Conservation (phyloP, 1,140 invertebrate species). For the Laodelphax striatellus region DNA sequence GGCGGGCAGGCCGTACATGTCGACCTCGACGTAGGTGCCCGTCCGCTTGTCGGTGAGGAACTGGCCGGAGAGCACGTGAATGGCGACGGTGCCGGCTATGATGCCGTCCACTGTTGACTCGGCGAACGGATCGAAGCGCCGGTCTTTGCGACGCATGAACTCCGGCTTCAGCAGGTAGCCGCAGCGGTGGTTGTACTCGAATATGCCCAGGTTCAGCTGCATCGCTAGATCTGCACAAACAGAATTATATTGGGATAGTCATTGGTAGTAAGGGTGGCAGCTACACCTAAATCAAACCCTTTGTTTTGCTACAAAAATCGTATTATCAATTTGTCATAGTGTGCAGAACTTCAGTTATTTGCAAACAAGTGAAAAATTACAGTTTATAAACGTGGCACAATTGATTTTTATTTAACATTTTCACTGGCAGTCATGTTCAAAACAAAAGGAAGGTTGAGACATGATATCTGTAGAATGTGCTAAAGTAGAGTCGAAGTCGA, state of each 20-base stretch:
- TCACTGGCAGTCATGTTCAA: no score
- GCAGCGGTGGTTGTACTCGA: constrained; percentile 94
- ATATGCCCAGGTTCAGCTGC: constrained; percentile 97
- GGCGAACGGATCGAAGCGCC: constrained; percentile 93
- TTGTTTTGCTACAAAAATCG: no score
- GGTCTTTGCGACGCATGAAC: constrained; percentile 92
- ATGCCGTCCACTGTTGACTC: constrained; percentile 99
- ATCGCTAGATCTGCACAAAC: constrained; percentile 73
- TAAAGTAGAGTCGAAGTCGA: no score
- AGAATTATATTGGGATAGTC: background rate
- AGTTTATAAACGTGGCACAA: no score
- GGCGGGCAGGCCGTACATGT: constrained; percentile 97
- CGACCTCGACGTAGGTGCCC: constrained; percentile 96
- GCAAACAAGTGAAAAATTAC: no score
- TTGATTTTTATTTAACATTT: no score
- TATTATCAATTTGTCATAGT: no score
- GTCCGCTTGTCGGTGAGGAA: constrained; percentile 92
- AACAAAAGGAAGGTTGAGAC: no score
- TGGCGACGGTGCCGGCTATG: constrained; percentile 91
- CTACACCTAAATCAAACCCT: no score
- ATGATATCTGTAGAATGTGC: no score
- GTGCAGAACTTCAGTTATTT: no score
- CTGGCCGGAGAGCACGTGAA: constrained; percentile 82
- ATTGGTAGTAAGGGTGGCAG: background rate
- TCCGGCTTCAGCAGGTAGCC: constrained; percentile 96